Base-by-base conservation (phyloP, 2,113 vertebrate genomes). In the Cavia porcellus region DNA sequence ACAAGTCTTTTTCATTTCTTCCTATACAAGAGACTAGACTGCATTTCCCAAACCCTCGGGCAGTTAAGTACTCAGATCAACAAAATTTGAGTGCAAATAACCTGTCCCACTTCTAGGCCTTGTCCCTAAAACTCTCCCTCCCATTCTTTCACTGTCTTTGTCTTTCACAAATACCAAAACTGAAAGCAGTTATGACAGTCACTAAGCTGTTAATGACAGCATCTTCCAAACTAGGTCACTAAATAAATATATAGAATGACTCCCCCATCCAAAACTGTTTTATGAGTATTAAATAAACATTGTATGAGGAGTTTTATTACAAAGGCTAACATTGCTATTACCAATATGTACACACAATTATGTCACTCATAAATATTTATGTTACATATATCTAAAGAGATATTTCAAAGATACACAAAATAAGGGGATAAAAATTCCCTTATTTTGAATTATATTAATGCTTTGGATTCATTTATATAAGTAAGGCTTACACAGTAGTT, bases 351-450 rank as follows among this genome's bases (percentile, higher is more conserved):
- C 13, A 75, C 10, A 24, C 7, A 95, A 52, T 35, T 35, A 57
- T 17, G 7, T 20, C 45, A 24, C 7, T 70, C 15, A 59, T 81
- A 61, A 70, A n/a, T 94, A 88, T 70, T 90, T 87, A 19, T 6
- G n/a, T 82, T 22, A 86, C 6, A 92, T 90, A 92, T 66, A 55
- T n/a, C 38, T 84, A 89, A 92, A 95, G 79, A 15, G 62, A 4
- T 64, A 92, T 80, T 50, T 83, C 32, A 24, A 3, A 89, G 30
- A 55, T 86, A 93, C 38, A 50, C 28, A 96, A 97, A 96, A 79
- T 82, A 22, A 80, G 5, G 0, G 42, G 12, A 79, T 14, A 84
- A 42, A 61, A 62, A 28, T 38, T 1, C 6, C 8, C 7, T 82
- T 89, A 57, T 25, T 62, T 6, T 77, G 12, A 19, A 52, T 45